Base-by-base conservation (phyloP, 1,140 invertebrate species). In the Saccostrea echinata region DNA sequence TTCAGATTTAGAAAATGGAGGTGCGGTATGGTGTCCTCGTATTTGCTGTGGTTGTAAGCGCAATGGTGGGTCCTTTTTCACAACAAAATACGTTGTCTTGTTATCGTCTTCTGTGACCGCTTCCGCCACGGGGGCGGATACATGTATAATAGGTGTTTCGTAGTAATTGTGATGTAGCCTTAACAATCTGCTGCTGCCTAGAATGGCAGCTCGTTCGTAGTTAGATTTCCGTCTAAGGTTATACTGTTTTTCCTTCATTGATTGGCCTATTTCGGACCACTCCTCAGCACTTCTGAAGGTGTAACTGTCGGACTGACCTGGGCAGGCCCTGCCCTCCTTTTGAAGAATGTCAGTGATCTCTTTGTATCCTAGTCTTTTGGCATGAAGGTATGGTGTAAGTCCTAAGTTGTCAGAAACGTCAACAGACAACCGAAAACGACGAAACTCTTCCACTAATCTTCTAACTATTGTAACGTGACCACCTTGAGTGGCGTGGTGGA, bases 311-410 rank as follows among this genome's bases (percentile, higher is more conserved):
- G 90, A 90, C 53, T 92, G 92, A 16, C 91, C 92, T 16, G 86
- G 85, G 24, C 91, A 91, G 0, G 93, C 93, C 8, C 71, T 85
- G 4, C 93, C 93, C 80, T 92, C 88, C 0, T 87, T 85, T 30
- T 84, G 84, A 0, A 94, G 87, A 16, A 92, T 85, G 4, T 90
- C 88, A 3, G 92, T 92, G 33, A 94, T 91, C 13, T 92, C 90
- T 16, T 84, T 86, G 84, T 91, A 91, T 1, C 93, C 93, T 4
- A 94, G 89, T 27, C 93, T 86, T 43, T 91, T 92, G 9, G 93
- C 93, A 68, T 93, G 92, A 3, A 93, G 71, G 71, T 93, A 94
- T 0, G 93, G 93, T 0, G 93, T 94, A 8, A 94, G 85, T 18
- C 93, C 93, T 16, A 92, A 84, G 35, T 90, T 90, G 83, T 94